Base-by-base conservation (phyloP, 1,140 invertebrate species). In the Drosophila equinoxialis region DNA sequence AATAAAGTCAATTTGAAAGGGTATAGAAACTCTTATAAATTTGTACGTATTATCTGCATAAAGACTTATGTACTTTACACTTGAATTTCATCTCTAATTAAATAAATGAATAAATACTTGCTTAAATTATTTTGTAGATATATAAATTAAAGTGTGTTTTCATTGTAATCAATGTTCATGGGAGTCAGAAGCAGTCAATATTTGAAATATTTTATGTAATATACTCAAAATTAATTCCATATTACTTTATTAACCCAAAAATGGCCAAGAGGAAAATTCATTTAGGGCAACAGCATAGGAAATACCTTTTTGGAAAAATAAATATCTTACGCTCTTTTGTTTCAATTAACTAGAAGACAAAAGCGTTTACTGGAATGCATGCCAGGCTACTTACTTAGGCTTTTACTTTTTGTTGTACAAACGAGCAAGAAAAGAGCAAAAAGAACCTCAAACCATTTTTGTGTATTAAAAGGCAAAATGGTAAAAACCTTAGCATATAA, bases 311-410 rank as follows among this genome's bases (percentile, higher is more conserved):
- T 37, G 30, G 30, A 39, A 14, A 57, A 51, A 68, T 48, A 71
- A 83, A 61, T 71, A 68, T 65, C 73, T 68, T 63, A 33, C 59
- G 41, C 63, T 81, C 68, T 71, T 51, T 74, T 48, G 67, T 86
- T 81, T 82, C 82, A 86, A 85, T 85, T 85, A 71, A 77, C 74
- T 76, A 48, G 60, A 60, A 59, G 30, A 59, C 57, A 59, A 59
- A 73, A 65, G 30, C 39, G 23, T 20, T 42, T n/a, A 61, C 45
- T 51, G 17, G 20, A 26, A 42, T 61, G n/a, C 17, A 23, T 30
- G 10, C 37, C 60, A 23, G 57, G 45, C 74, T 77, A 74, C 59
- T 57, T 74, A 65, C 70, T 77, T 70, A 77, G 45, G 45, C 45
- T 51, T 51, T 71, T 77, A 70, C 67, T 59, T 71, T 59, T 51